Base-by-base conservation (phyloP, 1,140 invertebrate genomes). In the Aphis craccivora region DNA sequence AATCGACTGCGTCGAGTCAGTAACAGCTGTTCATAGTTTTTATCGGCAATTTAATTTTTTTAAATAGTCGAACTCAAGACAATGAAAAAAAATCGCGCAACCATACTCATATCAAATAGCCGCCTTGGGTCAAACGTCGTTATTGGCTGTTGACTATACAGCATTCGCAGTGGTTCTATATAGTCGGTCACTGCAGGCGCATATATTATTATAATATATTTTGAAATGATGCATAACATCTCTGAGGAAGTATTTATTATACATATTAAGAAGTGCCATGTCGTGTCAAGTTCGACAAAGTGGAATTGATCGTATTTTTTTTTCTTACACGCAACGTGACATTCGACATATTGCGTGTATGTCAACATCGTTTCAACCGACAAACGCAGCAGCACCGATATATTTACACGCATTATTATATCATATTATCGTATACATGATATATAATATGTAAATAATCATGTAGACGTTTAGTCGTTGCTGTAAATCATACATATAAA, bases 341-440 rank as follows among this genome's bases (percentile, higher is more conserved):
- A 84, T 84, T 40, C 23, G 83, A 84, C 83, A 25, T 76, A n/a
- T 76, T 76, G 60, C 60, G 60, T 76, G 60, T 76, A n/a, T 76
- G 60, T n/a, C 60, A 76, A n/a, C 40, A 40, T 84, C 40, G 37
- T 84, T 84, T 84, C 8, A 30, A n/a, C 9, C 60, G 60, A 67
- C 60, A 37, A 84, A 22, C 35, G 20, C 81, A 8, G 8, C 81
- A 40, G 8, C 35, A 83, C 20, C 76, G 76, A 35, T 23, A 35
- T 83, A 37, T 23, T 18, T 67, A 67, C 30, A n/a, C 30, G 18
- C 60, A 14, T 30, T 76, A 76, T 76, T n/a, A 18, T 14, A 76
- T n/a, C 30, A n/a, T 67, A n/a, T 67, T n/a, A 67, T 14, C 30
- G 55, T 30, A 11, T 67, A 67, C 14, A 11, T 23, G 7, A 25